phyloP scores from a whole-genome alignment of 2,797 vertebrate genomes.

The Lophius americanus region DNA sequence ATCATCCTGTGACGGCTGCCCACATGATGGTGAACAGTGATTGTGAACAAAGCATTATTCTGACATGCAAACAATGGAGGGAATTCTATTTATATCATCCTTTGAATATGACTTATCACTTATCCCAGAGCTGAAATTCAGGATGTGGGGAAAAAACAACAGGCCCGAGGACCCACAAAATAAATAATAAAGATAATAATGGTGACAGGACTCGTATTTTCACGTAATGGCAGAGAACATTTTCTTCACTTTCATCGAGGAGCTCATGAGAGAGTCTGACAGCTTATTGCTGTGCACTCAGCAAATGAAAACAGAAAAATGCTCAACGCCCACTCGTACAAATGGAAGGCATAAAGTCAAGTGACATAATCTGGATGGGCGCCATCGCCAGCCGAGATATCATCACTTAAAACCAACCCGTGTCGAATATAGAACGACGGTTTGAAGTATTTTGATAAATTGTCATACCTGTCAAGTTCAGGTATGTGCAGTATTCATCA shows the following conservation, averaged over 20 bases:
- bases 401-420: neutral
- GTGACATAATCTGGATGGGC: neutral
- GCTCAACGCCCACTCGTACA: neutral
- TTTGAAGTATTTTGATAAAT: conserved; percentile 7
- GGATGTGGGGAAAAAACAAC: neutral
- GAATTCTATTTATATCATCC: conserved; percentile 14
- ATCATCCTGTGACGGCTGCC: neutral
- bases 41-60: conserved; percentile 8
- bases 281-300: neutral
- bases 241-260: conserved; percentile 8
- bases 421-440: neutral
- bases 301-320: neutral
- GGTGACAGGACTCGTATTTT: conserved; percentile 25
- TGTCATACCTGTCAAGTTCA: neutral
- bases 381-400: neutral
- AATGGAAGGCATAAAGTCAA: neutral
- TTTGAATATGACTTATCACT: conserved; percentile 27
- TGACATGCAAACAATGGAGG: conserved; percentile 7
- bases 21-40: conserved; percentile 1
- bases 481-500: conserved; percentile 6
- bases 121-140: conserved; percentile 1
- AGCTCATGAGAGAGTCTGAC: conserved; percentile 8
- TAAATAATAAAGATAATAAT: neutral
- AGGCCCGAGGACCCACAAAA: neutral
- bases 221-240: conserved; percentile 17